phyloP scores from a whole-genome alignment of 2,113 vertebrate species.

The Ciconia stormi region DNA sequence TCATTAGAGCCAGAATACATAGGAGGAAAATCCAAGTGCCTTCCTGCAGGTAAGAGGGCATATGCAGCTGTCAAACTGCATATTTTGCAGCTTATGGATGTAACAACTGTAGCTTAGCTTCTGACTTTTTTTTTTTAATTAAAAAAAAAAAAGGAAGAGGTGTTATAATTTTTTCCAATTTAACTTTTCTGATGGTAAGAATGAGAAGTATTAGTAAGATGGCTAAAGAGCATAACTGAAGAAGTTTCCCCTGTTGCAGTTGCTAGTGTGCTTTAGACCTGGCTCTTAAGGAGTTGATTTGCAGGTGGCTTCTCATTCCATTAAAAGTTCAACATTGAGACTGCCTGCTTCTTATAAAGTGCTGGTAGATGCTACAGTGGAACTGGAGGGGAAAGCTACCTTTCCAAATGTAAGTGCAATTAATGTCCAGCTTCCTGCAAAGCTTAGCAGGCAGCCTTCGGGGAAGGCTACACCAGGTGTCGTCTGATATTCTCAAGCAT shows the following conservation, averaged over 20 bases:
- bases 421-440: neutral
- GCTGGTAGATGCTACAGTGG: neutral
- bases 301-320: neutral
- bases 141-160: neutral
- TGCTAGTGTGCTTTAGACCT: neutral
- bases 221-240: neutral
- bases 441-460: neutral
- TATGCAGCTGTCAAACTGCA: neutral
- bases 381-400: neutral
- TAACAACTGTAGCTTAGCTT: neutral
- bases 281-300: neutral
- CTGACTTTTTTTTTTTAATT: neutral
- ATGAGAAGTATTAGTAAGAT: conserved; percentile 3
- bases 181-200: neutral
- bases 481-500: neutral
- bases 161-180: neutral
- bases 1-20: neutral
- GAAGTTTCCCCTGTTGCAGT: neutral
- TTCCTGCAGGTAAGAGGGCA: neutral
- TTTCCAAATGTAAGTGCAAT: neutral
- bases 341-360: neutral
- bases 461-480: neutral
- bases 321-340: neutral
- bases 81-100: neutral
- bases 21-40: neutral